Evolutionary conservation across 1,140 invertebrate species (phyloP).

Genomic region (Drosophila albomicans): DNA sequence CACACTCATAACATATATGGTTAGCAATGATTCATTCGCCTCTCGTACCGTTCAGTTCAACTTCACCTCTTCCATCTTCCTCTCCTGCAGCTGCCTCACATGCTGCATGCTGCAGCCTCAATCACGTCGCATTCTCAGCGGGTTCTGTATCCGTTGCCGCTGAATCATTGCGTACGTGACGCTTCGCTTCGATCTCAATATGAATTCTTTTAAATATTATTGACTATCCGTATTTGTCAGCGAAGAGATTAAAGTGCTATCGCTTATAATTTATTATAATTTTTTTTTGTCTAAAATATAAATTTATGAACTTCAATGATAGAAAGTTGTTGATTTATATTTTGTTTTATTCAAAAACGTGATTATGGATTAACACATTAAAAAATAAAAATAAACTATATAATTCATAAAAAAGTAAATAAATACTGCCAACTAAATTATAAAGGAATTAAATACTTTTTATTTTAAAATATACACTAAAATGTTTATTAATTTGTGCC

Average conservation of each 20-base stretch:
- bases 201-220: slow-evolving; percentile 23
- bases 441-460: too few species aligned
- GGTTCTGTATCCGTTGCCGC: slow-evolving; percentile 37
- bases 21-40: slow-evolving; percentile 45
- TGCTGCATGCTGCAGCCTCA: slow-evolving; percentile 46
- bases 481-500: too few species aligned
- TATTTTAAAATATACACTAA: too few species aligned
- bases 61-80: background rate
- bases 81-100: background rate
- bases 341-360: too few species aligned
- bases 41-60: slow-evolving; percentile 13
- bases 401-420: too few species aligned
- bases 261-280: background rate
- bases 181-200: slow-evolving; percentile 21
- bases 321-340: too few species aligned
- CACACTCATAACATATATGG: slow-evolving; percentile 25
- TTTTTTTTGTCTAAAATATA: background rate
- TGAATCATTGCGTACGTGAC: slow-evolving; percentile 60
- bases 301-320: background rate
- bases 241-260: background rate
- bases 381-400: too few species aligned
- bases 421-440: too few species aligned
- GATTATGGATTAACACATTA: too few species aligned
- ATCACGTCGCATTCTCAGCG: slow-evolving; percentile 61
- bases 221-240: slow-evolving; percentile 1